Evolutionary conservation across 1,140 invertebrate species (phyloP), one percentile per base, ranked within the genome.

Genomic region (Aethina tumida): DNA sequence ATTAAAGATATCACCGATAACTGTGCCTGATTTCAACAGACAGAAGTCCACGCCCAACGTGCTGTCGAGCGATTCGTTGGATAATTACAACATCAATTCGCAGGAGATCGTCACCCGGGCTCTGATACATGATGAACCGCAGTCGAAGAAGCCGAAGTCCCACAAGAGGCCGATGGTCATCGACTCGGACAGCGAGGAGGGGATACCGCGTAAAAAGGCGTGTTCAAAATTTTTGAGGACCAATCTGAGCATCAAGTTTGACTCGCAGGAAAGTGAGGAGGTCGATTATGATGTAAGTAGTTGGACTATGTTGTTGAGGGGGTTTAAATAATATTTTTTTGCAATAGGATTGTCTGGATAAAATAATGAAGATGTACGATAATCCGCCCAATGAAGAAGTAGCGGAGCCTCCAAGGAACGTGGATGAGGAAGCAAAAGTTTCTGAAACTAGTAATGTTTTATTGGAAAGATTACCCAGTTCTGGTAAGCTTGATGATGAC

Each of bases 231-330:
- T 50, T 18, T 16, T 48, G 10, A 22, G 36, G 9, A 41, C 44
- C 19, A 37, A 45, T 45, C 22, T 50, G 16, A 32, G 24, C 27
- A 38, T 48, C n/a, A 35, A 48, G 38, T 48, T 49, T 38, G 17
- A 41, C 5, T 25, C 39, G 13, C 13, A 32, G 6, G 44, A 39
- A 7, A 45, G 32, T 37, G 34, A 48, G 5, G 28, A 47, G 14
- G 31, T 34, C 9, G 22, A 47, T 34, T 39, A 43, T 38, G 45
- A 51, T 21, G 49, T 51, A 42, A 49, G 42, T 27, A 9, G 12
- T 31, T 38, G 7, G 13, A 27, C n/a, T 18, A 6, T 36, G 8
- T 5, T 13, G 5, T 22, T 43, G 17, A 35, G 12, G n/a, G 5
- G 5, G 5, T 36, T 5, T 36, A 6, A 31, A 13, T 37, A 37